phyloP scores from a whole-genome alignment of 2,113 vertebrate genomes.

The Carassius carassius region DNA sequence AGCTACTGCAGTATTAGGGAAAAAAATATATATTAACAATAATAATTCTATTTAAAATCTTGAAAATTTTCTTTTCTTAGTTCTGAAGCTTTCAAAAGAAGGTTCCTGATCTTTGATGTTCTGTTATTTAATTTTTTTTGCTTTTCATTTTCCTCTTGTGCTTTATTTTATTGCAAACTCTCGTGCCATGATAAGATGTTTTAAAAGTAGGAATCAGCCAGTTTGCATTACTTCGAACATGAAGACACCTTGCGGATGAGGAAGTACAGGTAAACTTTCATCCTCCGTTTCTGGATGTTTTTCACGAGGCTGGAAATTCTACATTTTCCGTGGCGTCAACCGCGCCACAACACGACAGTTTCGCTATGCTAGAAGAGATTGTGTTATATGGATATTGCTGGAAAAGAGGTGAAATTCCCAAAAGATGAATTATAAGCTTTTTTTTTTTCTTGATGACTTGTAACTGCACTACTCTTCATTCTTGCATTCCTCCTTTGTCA shows the following conservation, averaged over 20 bases:
- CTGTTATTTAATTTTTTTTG: constrained; percentile 42
- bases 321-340: not conserved
- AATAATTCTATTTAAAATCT: constrained; percentile 71
- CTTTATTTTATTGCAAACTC: constrained; percentile 59
- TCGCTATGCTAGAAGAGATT: not conserved
- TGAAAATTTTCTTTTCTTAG: constrained; percentile 63
- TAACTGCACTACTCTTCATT: constrained; percentile 42
- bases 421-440: constrained; percentile 42
- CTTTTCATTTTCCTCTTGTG: constrained; percentile 12
- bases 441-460: constrained; percentile 16
- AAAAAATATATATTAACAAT: constrained; percentile 62
- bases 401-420: constrained; percentile 39
- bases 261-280: constrained; percentile 35
- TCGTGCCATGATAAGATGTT: constrained; percentile 64
- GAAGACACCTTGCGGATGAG: constrained; percentile 14
- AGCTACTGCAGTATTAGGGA: constrained; percentile 30
- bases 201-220: constrained; percentile 51
- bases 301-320: constrained; percentile 10
- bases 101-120: constrained; percentile 67
- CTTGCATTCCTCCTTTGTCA: not conserved
- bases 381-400: constrained; percentile 10
- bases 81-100: constrained; percentile 65
- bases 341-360: not conserved
- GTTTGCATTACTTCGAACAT: constrained; percentile 52
- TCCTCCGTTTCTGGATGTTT: constrained; percentile 24